Evolutionary conservation across 2,888 invertebrate species (phyloP).

Genomic region (Cerastis rubricosa): DNA sequence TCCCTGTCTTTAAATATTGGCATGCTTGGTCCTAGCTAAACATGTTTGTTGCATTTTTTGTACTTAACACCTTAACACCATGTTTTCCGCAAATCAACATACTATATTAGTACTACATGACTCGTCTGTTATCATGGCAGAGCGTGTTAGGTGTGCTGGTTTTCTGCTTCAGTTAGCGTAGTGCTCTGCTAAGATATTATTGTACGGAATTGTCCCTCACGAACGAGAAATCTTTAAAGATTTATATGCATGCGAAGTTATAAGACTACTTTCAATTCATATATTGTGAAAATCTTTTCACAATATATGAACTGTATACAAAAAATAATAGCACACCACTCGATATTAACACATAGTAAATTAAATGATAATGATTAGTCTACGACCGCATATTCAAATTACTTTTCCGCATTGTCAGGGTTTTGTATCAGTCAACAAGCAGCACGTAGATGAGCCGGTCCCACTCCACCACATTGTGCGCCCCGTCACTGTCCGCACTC

Average conservation of each 20-base stretch:
- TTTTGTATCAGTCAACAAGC: constrained; percentile 31
- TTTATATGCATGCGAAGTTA: background rate
- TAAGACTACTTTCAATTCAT: background rate
- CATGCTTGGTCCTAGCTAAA: too few species aligned
- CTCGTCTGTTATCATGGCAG: background rate
- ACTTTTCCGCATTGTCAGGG: constrained; percentile 40
- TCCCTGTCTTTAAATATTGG: too few species aligned
- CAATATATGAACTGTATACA: background rate
- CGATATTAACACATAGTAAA: background rate
- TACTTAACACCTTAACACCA: too few species aligned
- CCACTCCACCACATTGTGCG: constrained; percentile 48
- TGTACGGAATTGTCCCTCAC: background rate
- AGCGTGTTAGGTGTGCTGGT: background rate
- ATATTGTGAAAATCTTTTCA: background rate
- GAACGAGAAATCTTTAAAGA: background rate
- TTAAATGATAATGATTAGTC: constrained; percentile 21
- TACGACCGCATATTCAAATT: constrained; percentile 36
- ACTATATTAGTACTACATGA: too few species aligned
- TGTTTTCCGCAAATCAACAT: too few species aligned
- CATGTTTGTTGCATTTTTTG: too few species aligned
- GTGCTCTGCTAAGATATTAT: background rate
- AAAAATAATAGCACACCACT: background rate
- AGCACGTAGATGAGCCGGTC: constrained; percentile 2
- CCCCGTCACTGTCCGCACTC: constrained; percentile 64
- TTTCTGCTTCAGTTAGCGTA: background rate